These are phyloP conservation scores for Sesamia inferens DNA, from an alignment of 2,888 invertebrate species.

Conservation along the genomic window DNA sequence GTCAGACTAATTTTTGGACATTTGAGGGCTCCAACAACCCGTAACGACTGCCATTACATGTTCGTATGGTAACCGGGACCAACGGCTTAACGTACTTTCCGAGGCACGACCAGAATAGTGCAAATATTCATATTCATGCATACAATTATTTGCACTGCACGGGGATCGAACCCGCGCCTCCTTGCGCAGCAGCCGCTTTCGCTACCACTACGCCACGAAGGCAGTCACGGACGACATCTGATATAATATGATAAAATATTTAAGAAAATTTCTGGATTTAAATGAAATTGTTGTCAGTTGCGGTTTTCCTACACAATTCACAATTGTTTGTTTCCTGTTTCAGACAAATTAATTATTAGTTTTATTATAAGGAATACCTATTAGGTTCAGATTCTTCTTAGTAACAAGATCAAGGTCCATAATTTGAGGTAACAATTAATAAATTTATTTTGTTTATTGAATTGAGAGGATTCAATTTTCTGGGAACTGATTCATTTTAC, in stretches of 20 bases:
- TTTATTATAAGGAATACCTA: not conserved
- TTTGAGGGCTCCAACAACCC: no score
- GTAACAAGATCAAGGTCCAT: slow-evolving; percentile 17
- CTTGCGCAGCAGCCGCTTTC: no score
- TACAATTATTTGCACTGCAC: no score
- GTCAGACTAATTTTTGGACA: no score
- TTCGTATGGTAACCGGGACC: no score
- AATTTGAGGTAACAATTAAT: not conserved
- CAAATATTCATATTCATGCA: no score
- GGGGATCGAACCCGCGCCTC: no score
- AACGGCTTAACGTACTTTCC: no score
- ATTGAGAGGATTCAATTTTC: slow-evolving; percentile 1
- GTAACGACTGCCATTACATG: no score
- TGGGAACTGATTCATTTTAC: not conserved
- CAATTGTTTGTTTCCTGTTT: slow-evolving; percentile 1
- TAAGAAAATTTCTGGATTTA: slow-evolving; percentile 9
- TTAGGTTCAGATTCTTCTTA: not conserved
- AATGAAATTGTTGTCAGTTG: not conserved
- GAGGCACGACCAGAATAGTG: no score
- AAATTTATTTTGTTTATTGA: slow-evolving; percentile 12
- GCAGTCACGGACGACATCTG: no score
- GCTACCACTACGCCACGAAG: no score
- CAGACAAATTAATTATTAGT: not conserved
- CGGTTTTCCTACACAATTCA: slow-evolving; percentile 21
- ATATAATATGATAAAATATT: not conserved